Percentiles rank a stretch among this genome's conserved stretches.
These are phyloP conservation scores for Apis dorsata DNA, from an alignment of 1,140 invertebrate species.

Conservation along the genomic window DNA sequence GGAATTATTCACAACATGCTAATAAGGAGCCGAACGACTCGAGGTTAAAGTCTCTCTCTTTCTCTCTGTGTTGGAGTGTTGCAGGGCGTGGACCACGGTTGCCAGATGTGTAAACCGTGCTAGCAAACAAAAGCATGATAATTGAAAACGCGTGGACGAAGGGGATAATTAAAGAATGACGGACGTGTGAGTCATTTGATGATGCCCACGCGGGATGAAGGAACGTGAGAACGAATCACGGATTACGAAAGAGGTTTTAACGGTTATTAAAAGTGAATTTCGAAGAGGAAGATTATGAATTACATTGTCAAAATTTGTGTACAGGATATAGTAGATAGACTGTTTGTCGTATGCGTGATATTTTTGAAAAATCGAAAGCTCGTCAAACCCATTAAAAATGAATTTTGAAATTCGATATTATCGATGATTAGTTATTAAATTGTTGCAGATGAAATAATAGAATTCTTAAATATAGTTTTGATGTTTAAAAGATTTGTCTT, in stretches of 20 bases:
- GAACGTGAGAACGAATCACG: slow-evolving; percentile 35
- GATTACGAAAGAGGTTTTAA: slow-evolving; percentile 25
- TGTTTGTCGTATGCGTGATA: too few relatives aligned
- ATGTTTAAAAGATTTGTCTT: too few relatives aligned
- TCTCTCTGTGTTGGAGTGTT: too few relatives aligned
- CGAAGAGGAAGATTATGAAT: slow-evolving; percentile 18
- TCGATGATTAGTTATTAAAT: too few relatives aligned
- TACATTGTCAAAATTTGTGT: neutral
- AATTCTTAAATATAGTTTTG: too few relatives aligned
- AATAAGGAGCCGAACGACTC: neutral
- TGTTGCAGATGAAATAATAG: too few relatives aligned
- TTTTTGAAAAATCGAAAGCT: neutral
- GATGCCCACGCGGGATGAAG: slow-evolving; percentile 17
- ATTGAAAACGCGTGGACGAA: slow-evolving; percentile 17
- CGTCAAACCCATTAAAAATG: too few relatives aligned
- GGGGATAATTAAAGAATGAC: slow-evolving; percentile 14
- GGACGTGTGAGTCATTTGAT: slow-evolving; percentile 22
- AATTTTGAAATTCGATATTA: too few relatives aligned
- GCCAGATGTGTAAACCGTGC: neutral
- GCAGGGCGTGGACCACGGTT: neutral
- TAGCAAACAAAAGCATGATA: neutral
- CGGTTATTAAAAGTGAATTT: slow-evolving; percentile 20
- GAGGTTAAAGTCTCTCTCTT: too few relatives aligned
- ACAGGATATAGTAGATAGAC: neutral
- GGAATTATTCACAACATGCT: neutral